phyloP scores from a whole-genome alignment of 2,888 invertebrate species.

The Gastracanthus pulcherrimus region DNA sequence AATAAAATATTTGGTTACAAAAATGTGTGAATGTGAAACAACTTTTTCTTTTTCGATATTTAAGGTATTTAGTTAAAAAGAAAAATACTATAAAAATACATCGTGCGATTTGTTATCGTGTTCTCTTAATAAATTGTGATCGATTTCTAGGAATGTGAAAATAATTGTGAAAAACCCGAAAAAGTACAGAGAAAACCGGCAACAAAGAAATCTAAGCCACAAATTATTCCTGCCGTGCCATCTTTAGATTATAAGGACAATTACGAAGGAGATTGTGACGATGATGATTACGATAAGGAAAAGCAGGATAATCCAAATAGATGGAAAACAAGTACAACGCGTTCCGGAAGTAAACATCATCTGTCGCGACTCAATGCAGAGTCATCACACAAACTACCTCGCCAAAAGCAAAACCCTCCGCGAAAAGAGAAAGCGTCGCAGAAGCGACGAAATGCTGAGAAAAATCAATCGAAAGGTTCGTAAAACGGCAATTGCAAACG shows the following conservation, averaged over 20 bases:
- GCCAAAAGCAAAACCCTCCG: slow-evolving; percentile 69
- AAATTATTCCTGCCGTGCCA: slow-evolving; percentile 64
- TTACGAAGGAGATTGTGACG: slow-evolving; percentile 78
- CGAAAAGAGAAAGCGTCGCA: slow-evolving; percentile 72
- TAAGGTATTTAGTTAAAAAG: background rate
- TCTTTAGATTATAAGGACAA: slow-evolving; percentile 76
- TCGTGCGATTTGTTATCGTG: background rate
- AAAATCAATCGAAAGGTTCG: slow-evolving; percentile 66
- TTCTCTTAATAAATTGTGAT: background rate
- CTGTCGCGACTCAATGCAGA: slow-evolving; percentile 64
- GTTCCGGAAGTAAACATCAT: slow-evolving; percentile 67
- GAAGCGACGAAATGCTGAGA: slow-evolving; percentile 70
- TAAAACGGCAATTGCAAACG: too few species aligned
- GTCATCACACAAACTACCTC: slow-evolving; percentile 67
- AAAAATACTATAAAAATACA: background rate
- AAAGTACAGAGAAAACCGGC: slow-evolving; percentile 70
- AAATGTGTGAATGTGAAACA: background rate
- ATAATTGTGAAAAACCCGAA: slow-evolving; percentile 70
- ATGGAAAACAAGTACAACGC: slow-evolving; percentile 73
- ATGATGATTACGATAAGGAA: slow-evolving; percentile 71
- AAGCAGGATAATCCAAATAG: slow-evolving; percentile 71
- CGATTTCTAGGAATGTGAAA: slow-evolving; percentile 66
- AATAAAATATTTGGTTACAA: background rate
- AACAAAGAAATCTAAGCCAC: slow-evolving; percentile 71
- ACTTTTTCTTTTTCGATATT: background rate